A percentile compares a stretch with the other conserved stretches of the same genome.
Conservation (phyloP, 2,888 invertebrate species). For the Hoplodrina blanda region DNA sequence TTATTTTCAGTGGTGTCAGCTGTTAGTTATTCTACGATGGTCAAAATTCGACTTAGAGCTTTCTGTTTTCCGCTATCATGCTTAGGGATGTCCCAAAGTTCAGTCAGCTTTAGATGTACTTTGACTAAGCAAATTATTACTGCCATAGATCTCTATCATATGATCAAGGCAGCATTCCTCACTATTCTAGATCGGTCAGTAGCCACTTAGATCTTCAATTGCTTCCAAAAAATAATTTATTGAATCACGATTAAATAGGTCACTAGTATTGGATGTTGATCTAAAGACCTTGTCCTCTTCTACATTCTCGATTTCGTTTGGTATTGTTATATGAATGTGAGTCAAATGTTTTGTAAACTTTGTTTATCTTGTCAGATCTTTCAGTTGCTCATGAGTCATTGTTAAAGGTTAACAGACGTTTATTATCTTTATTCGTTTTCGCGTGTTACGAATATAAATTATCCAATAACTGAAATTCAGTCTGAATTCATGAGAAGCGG, state of each 20-base stretch:
- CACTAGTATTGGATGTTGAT: slow-evolving; percentile 31
- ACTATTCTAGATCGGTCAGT: neutral
- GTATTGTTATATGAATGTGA: slow-evolving; percentile 15
- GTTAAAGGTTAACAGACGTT: slow-evolving; percentile 8
- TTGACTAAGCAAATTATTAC: neutral
- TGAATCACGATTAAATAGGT: slow-evolving; percentile 31
- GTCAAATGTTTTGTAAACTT: slow-evolving; percentile 38
- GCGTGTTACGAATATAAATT: slow-evolving; percentile 4
- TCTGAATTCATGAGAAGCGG: slow-evolving; percentile 3
- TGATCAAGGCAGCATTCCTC: neutral
- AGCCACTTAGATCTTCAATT: neutral
- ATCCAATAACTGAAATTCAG: slow-evolving; percentile 8
- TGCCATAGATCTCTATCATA: neutral
- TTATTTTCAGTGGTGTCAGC: neutral
- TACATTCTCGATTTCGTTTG: slow-evolving; percentile 29
- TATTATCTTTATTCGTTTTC: slow-evolving; percentile 7
- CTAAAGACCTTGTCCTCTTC: slow-evolving; percentile 44
- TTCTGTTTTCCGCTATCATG: neutral
- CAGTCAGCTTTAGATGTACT: neutral
- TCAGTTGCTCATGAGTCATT: slow-evolving; percentile 3
- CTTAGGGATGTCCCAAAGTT: neutral
- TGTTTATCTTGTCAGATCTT: slow-evolving; percentile 19
- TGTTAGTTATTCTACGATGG: neutral
- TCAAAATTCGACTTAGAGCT: neutral
- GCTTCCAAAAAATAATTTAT: slow-evolving; percentile 30